Evolutionary conservation across 2,113 vertebrate genomes (phyloP), one percentile per base, ranked within the genome.

Genomic region (Oreochromis spilurus): DNA sequence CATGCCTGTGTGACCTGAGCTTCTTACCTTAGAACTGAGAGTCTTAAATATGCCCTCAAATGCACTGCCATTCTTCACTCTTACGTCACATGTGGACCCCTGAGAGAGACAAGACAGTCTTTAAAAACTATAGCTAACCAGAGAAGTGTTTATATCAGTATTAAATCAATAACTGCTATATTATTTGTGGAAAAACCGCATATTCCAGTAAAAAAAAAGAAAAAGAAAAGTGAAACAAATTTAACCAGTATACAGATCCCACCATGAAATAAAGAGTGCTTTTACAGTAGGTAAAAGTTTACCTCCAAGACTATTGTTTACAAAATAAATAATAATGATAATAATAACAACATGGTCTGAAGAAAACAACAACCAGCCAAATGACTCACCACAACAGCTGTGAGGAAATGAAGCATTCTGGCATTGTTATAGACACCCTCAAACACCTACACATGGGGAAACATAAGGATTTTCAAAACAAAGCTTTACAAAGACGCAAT

Each of bases 21-120:
- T 60, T 87, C 95, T 96, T 92, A 98, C 98, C 96, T 97, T 96
- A 81, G 98, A 98, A 91, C 98, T 98, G 81, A 98, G 93, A 1
- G 98, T 98, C 94, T 98, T 98, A 88, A 98, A 98, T 83, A 98
- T 97, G 67, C 97, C 97, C 92, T 98, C 97, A 80, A 97, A 98
- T n/a, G 97, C 94, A 67, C 90, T 97, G 55, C 97, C 98, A 85
- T 97, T 98, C 94, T 98, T 98, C 92, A 98, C 97, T 86, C 96
- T 97, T 36, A 98, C 96, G 55, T 98, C 97, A 94, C 98, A 98
- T 67, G 97, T 98, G 52, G 97, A 98, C 36, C 98, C 98, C 98
- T 95, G 79, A 36, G 26, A 87, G 16, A 72, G 84, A 24, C 9
- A 75, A 26, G 45, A 77, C 6, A 72, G 5, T 45, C 43, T 75